Conservation (phyloP, 2,797 vertebrate genomes). For the Lindbergichthys nudifrons region DNA sequence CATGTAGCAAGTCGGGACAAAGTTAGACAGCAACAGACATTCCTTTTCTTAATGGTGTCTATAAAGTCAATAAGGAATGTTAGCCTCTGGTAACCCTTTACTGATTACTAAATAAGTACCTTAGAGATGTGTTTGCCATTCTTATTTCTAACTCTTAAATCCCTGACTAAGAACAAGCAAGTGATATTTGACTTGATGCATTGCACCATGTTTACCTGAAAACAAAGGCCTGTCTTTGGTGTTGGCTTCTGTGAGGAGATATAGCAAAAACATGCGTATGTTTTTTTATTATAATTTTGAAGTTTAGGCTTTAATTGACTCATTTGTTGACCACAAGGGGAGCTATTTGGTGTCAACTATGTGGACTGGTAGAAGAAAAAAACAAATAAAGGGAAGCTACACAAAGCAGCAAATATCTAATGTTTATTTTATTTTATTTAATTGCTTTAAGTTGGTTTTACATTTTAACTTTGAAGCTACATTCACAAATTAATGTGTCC, state of each 20-base stretch:
- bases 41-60: background rate
- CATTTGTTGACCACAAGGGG: background rate
- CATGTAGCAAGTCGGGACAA: background rate
- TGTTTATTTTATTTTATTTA: no score
- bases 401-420: no score
- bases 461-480: no score
- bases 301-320: background rate
- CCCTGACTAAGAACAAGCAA: background rate
- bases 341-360: background rate
- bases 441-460: no score
- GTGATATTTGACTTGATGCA: background rate
- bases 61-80: slow-evolving; percentile 3
- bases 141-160: background rate
- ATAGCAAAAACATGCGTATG: background rate
- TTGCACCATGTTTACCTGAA: background rate
- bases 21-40: background rate
- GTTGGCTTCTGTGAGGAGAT: background rate
- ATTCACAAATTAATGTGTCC: no score
- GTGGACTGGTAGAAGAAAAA: background rate
- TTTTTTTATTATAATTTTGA: background rate
- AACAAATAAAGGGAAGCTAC: no score
- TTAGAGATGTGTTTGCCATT: background rate
- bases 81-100: background rate
- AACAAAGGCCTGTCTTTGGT: background rate
- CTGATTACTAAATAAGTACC: slow-evolving; percentile 11